A percentile compares a stretch with the other conserved stretches of the same genome.
phyloP scores from a whole-genome alignment of 2,888 invertebrate genomes.

The Hirtodrosophila trivittata region DNA sequence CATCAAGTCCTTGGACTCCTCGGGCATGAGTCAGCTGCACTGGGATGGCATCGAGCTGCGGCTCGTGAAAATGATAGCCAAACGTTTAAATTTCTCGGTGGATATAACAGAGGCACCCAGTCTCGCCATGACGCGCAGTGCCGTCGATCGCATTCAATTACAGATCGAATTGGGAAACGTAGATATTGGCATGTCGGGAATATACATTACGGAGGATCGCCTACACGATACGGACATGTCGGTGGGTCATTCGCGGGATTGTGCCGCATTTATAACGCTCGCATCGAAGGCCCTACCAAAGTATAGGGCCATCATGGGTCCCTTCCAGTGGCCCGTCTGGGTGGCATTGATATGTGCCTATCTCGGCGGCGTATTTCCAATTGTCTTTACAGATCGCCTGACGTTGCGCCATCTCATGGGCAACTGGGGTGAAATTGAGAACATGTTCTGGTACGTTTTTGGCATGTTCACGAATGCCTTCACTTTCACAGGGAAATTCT shows the following conservation, averaged over 20 bases:
- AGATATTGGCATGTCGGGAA: slow-evolving; percentile 89
- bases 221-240: slow-evolving; percentile 86
- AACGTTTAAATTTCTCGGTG: slow-evolving; percentile 89
- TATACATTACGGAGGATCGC: slow-evolving; percentile 86
- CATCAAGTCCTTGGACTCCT: slow-evolving; percentile 68
- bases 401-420: slow-evolving; percentile 87
- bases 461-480: slow-evolving; percentile 93
- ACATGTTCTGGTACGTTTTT: slow-evolving; percentile 95
- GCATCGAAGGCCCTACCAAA: slow-evolving; percentile 91
- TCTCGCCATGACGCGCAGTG: slow-evolving; percentile 82
- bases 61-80: slow-evolving; percentile 86
- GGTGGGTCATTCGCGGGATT: slow-evolving; percentile 88
- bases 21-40: slow-evolving; percentile 69
- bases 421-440: slow-evolving; percentile 89
- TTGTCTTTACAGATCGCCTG: slow-evolving; percentile 89
- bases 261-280: slow-evolving; percentile 90
- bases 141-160: slow-evolving; percentile 86
- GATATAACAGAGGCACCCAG: slow-evolving; percentile 87
- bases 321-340: slow-evolving; percentile 93
- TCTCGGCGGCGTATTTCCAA: slow-evolving; percentile 89
- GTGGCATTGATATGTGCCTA: slow-evolving; percentile 89
- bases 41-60: slow-evolving; percentile 91
- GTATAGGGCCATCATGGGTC: slow-evolving; percentile 92
- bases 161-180: slow-evolving; percentile 85
- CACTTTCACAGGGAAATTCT: slow-evolving; percentile 88